Conservation (phyloP, 2,113 vertebrate genomes). For the Zingel zingel region DNA sequence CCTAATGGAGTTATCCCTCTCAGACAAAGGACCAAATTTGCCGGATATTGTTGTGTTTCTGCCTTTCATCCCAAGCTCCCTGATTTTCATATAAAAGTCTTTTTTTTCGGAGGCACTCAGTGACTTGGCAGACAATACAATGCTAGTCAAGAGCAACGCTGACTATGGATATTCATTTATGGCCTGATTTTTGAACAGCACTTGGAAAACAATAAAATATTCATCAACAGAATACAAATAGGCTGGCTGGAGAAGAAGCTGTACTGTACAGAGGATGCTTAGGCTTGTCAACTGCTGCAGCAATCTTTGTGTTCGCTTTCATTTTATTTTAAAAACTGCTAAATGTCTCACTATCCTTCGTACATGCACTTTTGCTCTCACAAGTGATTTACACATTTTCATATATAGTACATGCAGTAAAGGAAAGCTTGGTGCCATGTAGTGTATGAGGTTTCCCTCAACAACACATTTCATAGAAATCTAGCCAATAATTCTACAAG, state of each 20-base stretch:
- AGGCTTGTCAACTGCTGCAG: slow-evolving; percentile 78
- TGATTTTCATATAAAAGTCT: slow-evolving; percentile 88
- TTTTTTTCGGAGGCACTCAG: slow-evolving; percentile 76
- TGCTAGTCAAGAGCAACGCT: slow-evolving; percentile 63
- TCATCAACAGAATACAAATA: slow-evolving; percentile 86
- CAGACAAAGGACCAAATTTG: slow-evolving; percentile 79
- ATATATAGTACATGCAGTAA: not conserved
- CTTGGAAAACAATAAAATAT: slow-evolving; percentile 84
- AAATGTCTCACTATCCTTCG: not conserved
- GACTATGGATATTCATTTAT: slow-evolving; percentile 77
- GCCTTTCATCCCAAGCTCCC: slow-evolving; percentile 83
- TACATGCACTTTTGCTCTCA: not conserved
- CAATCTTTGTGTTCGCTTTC: not conserved
- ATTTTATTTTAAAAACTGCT: not conserved
- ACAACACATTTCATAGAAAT: not conserved
- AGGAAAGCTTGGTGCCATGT: not conserved
- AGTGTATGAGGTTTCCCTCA: not conserved
- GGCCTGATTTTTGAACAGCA: slow-evolving; percentile 71
- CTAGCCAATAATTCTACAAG: not conserved
- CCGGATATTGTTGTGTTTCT: slow-evolving; percentile 77
- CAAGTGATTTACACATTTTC: not conserved
- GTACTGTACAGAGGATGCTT: slow-evolving; percentile 77
- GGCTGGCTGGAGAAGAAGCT: slow-evolving; percentile 84
- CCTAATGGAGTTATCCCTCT: slow-evolving; percentile 85
- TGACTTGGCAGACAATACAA: slow-evolving; percentile 71